phyloP scores from a whole-genome alignment of 1,140 invertebrate species.

The Conus betulinus region DNA sequence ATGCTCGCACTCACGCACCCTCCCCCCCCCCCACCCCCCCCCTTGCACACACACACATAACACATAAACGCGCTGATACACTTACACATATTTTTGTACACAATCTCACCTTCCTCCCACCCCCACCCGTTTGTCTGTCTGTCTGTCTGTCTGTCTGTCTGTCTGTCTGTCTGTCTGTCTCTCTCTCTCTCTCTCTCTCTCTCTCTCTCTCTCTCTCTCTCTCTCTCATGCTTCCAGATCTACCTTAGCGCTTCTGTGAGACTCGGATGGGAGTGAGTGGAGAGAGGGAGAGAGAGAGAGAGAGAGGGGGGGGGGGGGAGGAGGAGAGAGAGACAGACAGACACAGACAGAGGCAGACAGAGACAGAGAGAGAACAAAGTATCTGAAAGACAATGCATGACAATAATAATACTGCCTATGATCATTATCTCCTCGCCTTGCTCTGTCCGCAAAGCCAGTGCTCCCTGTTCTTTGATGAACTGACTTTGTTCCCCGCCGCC shows the following conservation, averaged over 20 bases:
- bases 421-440: slow-evolving; percentile 1
- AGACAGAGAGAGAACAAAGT: background rate
- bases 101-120: too few species aligned
- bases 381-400: background rate
- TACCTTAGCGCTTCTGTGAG: too few species aligned
- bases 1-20: background rate
- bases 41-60: background rate
- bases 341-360: background rate
- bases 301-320: background rate
- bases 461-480: background rate
- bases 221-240: too few species aligned
- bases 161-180: too few species aligned
- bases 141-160: too few species aligned
- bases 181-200: too few species aligned
- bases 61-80: too few species aligned
- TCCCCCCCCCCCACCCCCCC: background rate
- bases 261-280: background rate
- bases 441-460: background rate
- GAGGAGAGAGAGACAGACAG: background rate
- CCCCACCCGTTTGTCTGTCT: too few species aligned
- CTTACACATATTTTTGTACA: too few species aligned
- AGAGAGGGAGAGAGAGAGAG: slow-evolving; percentile 9
- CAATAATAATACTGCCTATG: slow-evolving; percentile 3
- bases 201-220: too few species aligned
- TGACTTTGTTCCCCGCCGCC: background rate